Evolutionary conservation across 1,140 invertebrate genomes (phyloP), one percentile per base, ranked within the genome.

Genomic region (Polypedilum vanderplanki): DNA sequence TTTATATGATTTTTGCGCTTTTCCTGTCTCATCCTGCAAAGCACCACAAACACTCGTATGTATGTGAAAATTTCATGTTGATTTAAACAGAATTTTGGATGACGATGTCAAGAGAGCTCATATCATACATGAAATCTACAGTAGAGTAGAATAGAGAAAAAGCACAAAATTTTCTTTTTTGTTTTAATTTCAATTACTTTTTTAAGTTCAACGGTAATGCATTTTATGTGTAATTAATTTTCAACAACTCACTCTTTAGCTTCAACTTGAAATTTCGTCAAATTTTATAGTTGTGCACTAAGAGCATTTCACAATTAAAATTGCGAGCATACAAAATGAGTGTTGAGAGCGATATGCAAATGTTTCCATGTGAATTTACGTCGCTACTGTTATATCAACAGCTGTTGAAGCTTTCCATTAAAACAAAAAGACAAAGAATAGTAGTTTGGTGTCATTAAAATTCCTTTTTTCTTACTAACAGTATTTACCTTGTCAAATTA

Each of bases 141-240:
- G 8, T 15, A 57, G 3, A 57, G 46, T 33, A 57, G 3, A 57
- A 12, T 33, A 57, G 46, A 57, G 46, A 57, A 57, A 33, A 33
- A 33, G 24, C 24, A 33, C 24, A 33, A 33, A 33, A 33, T 1
- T 33, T 33, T 33, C 24, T 33, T 5, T 33, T 33, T 33, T 33
- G 24, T 46, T 57, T n/a, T 57, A n/a, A 12, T n/a, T 57, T 12
- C 46, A 12, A n/a, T n/a, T 15, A 57, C 46, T 57, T 57, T 57
- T 57, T n/a, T n/a, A 57, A 57, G 46, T n/a, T 57, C 12, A n/a
- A 57, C 46, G 46, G 9, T 57, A 57, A 57, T 57, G 46, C 46
- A 57, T 57, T 57, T 57, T 57, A 57, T 57, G 46, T 57, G 46
- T 57, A 57, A 57, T 57, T 57, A 57, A 57, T 57, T 57, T 57